Percentiles rank a stretch among this genome's conserved stretches.
Conservation (phyloP, 2,888 invertebrate species). For the Scotopteryx bipunctaria region DNA sequence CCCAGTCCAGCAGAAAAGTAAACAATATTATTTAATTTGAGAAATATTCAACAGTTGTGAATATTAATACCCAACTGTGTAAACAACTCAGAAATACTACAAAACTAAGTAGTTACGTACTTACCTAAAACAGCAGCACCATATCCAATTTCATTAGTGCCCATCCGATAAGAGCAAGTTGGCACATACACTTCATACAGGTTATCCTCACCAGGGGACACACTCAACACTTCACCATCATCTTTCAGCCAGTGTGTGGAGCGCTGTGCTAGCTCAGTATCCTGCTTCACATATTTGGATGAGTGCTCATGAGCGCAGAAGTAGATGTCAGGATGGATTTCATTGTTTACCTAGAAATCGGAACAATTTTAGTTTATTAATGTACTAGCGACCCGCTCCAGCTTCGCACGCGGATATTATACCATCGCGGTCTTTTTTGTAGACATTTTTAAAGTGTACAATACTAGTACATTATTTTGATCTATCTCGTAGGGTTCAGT, state of each 20-base stretch:
- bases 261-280: conserved; percentile 48
- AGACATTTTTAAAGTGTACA: no score
- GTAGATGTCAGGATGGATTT: conserved; percentile 69
- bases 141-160: conserved; percentile 92
- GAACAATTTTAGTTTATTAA: neutral
- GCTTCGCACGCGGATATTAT: no score
- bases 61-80: no score
- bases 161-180: conserved; percentile 98
- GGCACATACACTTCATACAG: conserved; percentile 94
- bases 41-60: no score
- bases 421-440: no score
- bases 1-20: no score
- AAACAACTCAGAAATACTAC: no score
- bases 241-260: conserved; percentile 41
- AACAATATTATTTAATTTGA: no score
- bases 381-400: no score
- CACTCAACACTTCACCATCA: conserved; percentile 43
- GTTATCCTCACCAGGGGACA: conserved; percentile 47
- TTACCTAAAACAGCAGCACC: conserved; percentile 90
- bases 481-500: no score
- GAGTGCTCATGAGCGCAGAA: conserved; percentile 88
- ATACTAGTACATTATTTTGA: no score
- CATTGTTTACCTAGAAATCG: conserved; percentile 84
- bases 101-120: no score
- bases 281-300: conserved; percentile 82